These are phyloP conservation scores for Macaria notata DNA, from an alignment of 2,888 invertebrate genomes.

Conservation along the genomic window DNA sequence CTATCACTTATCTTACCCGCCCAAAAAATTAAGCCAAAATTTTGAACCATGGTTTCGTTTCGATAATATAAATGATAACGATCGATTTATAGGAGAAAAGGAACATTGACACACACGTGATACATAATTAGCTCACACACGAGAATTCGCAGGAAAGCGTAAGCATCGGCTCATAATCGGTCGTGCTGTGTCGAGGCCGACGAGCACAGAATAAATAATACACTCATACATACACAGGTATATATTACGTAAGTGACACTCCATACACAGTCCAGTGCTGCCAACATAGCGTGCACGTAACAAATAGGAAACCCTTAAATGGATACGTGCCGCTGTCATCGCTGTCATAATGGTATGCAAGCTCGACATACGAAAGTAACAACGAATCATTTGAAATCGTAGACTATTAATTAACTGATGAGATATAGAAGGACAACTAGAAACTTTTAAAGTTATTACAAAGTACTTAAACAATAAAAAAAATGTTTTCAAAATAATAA, in stretches of 20 bases:
- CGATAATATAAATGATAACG: too few species aligned
- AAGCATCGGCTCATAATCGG: conserved; percentile 12
- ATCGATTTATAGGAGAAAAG: neutral
- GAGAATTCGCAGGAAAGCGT: conserved; percentile 25
- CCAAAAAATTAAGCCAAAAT: too few species aligned
- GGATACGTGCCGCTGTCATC: conserved; percentile 22
- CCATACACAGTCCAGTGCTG: conserved; percentile 33
- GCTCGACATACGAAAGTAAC: conserved; percentile 8
- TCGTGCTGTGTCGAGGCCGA: conserved; percentile 40
- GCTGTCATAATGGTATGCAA: conserved; percentile 24
- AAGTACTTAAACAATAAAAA: too few species aligned
- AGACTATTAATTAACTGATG: too few species aligned
- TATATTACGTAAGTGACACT: conserved; percentile 54
- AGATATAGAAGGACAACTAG: too few species aligned
- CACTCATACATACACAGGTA: conserved; percentile 33
- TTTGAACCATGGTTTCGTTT: too few species aligned
- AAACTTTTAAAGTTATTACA: too few species aligned
- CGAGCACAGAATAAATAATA: conserved; percentile 2
- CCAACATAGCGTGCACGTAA: conserved; percentile 29
- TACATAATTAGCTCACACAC: neutral
- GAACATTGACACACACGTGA: neutral
- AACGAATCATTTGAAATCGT: too few species aligned
- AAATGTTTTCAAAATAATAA: too few species aligned
- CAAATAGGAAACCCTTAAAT: conserved; percentile 34
- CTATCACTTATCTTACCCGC: too few species aligned